These are phyloP conservation scores for Alcedo quadribrachys DNA, from an alignment of 2,797 vertebrate species.

Conservation along the genomic window DNA sequence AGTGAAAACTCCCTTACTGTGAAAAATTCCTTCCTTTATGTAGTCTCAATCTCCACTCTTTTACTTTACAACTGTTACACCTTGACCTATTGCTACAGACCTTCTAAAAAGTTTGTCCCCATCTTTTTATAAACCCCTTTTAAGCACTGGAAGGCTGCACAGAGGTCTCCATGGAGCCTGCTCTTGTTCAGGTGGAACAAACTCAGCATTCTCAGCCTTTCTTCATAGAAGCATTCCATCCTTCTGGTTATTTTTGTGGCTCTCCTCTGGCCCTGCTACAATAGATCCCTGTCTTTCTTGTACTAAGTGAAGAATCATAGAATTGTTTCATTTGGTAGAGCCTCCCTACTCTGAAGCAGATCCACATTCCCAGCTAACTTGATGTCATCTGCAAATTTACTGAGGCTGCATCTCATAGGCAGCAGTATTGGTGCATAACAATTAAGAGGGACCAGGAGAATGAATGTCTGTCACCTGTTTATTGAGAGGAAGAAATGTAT, in stretches of 20 bases:
- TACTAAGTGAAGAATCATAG: background rate
- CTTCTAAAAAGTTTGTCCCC: background rate
- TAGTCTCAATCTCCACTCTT: background rate
- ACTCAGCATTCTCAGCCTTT: background rate
- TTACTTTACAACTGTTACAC: background rate
- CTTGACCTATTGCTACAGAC: fast-evolving
- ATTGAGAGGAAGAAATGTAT: background rate
- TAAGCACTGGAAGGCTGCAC: fast-evolving
- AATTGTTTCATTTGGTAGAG: too few species aligned
- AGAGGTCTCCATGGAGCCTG: fast-evolving
- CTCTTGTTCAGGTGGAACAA: background rate
- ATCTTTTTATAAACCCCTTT: background rate
- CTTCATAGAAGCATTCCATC: background rate
- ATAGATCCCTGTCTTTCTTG: background rate
- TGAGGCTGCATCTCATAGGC: background rate
- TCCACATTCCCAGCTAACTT: too few species aligned
- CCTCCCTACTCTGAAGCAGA: too few species aligned
- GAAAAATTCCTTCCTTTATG: background rate
- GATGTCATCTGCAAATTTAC: background rate
- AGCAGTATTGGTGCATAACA: background rate
- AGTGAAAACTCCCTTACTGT: background rate
- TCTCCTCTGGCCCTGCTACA: background rate
- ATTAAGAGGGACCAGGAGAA: background rate
- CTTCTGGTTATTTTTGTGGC: background rate
- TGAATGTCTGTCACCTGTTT: background rate